Evolutionary conservation across 1,140 invertebrate genomes (phyloP).

Genomic region (Orchesella cincta): DNA sequence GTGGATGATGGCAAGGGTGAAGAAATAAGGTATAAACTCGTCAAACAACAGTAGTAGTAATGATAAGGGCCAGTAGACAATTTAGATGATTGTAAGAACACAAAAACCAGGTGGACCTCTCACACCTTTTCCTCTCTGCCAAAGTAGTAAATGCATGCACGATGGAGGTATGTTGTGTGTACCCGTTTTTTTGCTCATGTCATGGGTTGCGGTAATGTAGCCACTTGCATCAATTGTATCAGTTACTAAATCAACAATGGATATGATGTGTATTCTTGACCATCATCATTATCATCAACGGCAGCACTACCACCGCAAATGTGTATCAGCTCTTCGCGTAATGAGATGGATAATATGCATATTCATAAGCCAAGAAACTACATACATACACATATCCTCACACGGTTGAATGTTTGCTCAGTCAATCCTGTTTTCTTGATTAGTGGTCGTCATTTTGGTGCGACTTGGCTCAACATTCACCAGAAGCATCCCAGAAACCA

Average conservation of each 20-base stretch:
- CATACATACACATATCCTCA: neutral
- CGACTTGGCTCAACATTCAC: neutral
- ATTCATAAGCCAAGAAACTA: too few relatives aligned
- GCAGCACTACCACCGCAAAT: neutral
- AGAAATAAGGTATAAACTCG: neutral
- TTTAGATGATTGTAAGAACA: neutral
- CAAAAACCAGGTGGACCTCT: neutral
- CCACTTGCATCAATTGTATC: neutral
- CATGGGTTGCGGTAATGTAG: neutral
- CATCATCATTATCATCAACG: constrained; percentile 15
- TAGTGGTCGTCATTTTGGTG: neutral
- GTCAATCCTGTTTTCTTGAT: constrained; percentile 11
- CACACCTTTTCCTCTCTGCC: neutral
- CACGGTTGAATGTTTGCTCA: neutral
- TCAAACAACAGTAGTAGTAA: neutral
- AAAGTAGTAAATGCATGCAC: neutral
- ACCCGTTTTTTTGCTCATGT: neutral
- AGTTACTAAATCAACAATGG: constrained; percentile 7
- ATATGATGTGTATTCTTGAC: neutral
- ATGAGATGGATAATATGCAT: neutral
- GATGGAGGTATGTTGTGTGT: neutral
- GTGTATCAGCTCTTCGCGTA: neutral
- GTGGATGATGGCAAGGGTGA: neutral
- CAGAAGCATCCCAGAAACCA: neutral
- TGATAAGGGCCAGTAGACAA: neutral